These are phyloP conservation scores for Geotrupes spiniger DNA, from an alignment of 2,888 invertebrate species.

Conservation along the genomic window DNA sequence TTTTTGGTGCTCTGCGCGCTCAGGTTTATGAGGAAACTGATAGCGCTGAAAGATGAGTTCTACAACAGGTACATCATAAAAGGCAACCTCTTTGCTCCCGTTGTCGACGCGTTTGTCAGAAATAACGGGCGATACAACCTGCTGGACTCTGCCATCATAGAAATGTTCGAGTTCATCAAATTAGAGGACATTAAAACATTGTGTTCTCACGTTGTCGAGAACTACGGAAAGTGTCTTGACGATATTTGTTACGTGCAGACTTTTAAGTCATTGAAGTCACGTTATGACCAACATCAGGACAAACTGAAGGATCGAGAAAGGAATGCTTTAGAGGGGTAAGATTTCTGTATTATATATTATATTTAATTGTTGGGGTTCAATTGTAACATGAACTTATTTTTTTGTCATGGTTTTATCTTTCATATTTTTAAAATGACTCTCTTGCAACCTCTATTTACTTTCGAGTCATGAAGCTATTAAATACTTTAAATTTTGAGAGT, in stretches of 20 bases:
- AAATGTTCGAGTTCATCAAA: slow-evolving; percentile 99
- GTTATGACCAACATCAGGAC: slow-evolving; percentile 91
- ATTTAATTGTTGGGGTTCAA: neutral
- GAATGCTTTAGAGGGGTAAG: slow-evolving; percentile 68
- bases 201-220: slow-evolving; percentile 93
- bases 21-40: slow-evolving; percentile 94
- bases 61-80: slow-evolving; percentile 96
- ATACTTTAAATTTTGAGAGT: no score
- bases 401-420: no score
- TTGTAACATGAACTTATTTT: slow-evolving; percentile 5
- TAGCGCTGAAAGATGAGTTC: slow-evolving; percentile 97
- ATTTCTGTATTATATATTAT: slow-evolving; percentile 9
- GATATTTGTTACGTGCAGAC: slow-evolving; percentile 97
- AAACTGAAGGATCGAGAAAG: slow-evolving; percentile 83
- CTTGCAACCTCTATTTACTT: no score
- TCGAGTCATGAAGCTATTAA: no score
- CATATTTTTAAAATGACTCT: no score
- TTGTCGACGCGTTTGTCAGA: slow-evolving; percentile 92
- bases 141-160: slow-evolving; percentile 96
- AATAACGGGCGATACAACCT: slow-evolving; percentile 99
- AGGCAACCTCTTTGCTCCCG: slow-evolving; percentile 91
- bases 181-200: slow-evolving; percentile 87
- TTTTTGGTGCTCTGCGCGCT: slow-evolving; percentile 96
- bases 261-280: slow-evolving; percentile 86
- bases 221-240: slow-evolving; percentile 91